Base-by-base conservation (phyloP, 2,797 vertebrate species). In the Oryzias dopingdopingensis region DNA sequence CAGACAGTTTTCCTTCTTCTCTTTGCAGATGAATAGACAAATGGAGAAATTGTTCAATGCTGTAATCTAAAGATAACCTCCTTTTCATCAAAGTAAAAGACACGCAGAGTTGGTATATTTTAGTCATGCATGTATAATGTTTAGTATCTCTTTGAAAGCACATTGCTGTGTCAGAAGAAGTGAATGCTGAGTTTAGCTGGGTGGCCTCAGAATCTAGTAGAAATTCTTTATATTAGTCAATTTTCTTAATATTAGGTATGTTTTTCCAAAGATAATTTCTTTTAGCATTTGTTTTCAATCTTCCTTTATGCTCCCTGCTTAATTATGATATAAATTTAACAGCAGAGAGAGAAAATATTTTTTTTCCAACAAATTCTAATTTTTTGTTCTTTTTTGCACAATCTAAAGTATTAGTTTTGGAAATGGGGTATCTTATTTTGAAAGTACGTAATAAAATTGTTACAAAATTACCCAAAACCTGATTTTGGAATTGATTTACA, bases 171-270 rank as follows among this genome's bases (percentile, higher is more conserved):
- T 29, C 51, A 58, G 80, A 83, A 83, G 59, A 84, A 85, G 84
- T 75, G 75, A 79, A 66, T 56, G 66, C 48, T 74, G 71, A 64
- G 41, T 74, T 75, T 41, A 70, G 29, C 29, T 32, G 2, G 8
- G 29, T 32, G 29, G 29, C 29, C 29, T 32, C 8, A 73, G 79
- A 83, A 79, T 81, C 79, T 73, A 59, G 46, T 77, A 73, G 65
- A 82, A 81, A 76, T 76, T 57, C 77, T 79, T 70, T 24, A 62
- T 80, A 78, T 70, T 62, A 74, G 72, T 60, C 70, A 5, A 17
- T 46, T 46, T 46, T 10, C 5, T 5, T 18, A 16, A 6, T 1
- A 7, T 29, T 29, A 29, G 24, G 24, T 47, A 47, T 22, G 18
- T 14, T 6, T 47, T 32, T 6, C 2, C 3, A 37, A 13, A 37